Evolutionary conservation across 1,140 invertebrate genomes (phyloP).

Genomic region (Sesamia nonagrioides): DNA sequence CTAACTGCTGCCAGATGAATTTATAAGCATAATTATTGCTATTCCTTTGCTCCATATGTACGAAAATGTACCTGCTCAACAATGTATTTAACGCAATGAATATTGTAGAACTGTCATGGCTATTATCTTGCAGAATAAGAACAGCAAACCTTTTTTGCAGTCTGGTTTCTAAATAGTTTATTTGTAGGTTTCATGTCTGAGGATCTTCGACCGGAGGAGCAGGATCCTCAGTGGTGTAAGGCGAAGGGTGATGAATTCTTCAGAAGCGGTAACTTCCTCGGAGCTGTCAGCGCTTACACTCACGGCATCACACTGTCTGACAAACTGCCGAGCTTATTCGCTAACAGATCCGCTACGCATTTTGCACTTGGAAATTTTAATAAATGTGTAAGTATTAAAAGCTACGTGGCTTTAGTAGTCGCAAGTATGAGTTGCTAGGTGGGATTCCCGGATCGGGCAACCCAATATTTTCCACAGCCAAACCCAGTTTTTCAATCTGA

Average conservation of each 20-base stretch:
- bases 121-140: too few relatives aligned
- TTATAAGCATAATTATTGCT: too few relatives aligned
- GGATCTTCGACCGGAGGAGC: constrained; percentile 94
- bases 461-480: too few relatives aligned
- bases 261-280: constrained; percentile 91
- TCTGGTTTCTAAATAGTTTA: neutral
- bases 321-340: constrained; percentile 92
- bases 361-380: constrained; percentile 92
- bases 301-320: constrained; percentile 93
- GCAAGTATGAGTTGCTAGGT: too few relatives aligned
- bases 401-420: too few relatives aligned
- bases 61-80: too few relatives aligned
- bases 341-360: constrained; percentile 93
- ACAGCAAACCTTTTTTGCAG: too few relatives aligned
- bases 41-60: too few relatives aligned
- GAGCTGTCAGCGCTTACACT: constrained; percentile 93
- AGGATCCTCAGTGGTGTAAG: constrained; percentile 94
- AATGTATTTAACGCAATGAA: too few relatives aligned
- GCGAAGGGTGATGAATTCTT: constrained; percentile 94
- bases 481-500: too few relatives aligned
- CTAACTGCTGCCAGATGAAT: constrained; percentile 88
- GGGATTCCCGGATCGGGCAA: too few relatives aligned
- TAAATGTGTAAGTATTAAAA: constrained; percentile 87
- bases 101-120: too few relatives aligned
- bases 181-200: constrained; percentile 89